A percentile compares a stretch with the other conserved stretches of the same genome.
Conservation (phyloP, 2,797 vertebrate genomes). For the Sebastes matsubarae region DNA sequence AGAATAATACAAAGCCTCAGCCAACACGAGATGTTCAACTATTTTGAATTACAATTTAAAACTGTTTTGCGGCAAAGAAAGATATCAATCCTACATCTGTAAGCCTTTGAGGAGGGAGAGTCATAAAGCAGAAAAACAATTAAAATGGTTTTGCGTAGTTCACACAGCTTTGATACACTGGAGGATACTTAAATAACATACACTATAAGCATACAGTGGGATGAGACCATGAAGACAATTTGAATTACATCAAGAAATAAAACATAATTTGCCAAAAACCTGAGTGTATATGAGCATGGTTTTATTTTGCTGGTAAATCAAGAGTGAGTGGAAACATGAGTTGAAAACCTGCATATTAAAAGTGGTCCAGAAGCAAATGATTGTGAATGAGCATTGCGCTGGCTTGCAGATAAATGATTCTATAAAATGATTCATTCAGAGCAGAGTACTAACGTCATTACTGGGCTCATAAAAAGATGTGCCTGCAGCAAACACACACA, state of each 20-base stretch:
- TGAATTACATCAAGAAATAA: background rate
- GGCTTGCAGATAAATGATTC: background rate
- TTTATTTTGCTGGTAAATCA: background rate
- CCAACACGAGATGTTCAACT: slow-evolving; percentile 51
- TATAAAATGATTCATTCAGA: background rate
- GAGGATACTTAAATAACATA: background rate
- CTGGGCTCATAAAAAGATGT: background rate
- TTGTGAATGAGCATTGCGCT: background rate
- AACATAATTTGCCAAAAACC: background rate
- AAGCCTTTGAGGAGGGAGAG: background rate
- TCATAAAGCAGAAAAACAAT: slow-evolving; percentile 7
- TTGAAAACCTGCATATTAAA: background rate
- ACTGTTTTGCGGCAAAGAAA: slow-evolving; percentile 43
- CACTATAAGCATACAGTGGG: background rate
- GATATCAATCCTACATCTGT: slow-evolving; percentile 9
- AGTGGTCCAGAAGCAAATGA: background rate
- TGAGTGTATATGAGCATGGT: background rate
- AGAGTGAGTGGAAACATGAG: background rate
- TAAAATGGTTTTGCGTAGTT: background rate
- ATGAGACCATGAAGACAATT: background rate
- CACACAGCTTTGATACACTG: background rate
- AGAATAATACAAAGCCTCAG: slow-evolving; percentile 7
- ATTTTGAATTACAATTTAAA: slow-evolving; percentile 35
- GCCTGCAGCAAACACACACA: background rate
- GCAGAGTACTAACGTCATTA: background rate